Conservation (phyloP, 2,797 vertebrate species). For the Picus viridis region DNA sequence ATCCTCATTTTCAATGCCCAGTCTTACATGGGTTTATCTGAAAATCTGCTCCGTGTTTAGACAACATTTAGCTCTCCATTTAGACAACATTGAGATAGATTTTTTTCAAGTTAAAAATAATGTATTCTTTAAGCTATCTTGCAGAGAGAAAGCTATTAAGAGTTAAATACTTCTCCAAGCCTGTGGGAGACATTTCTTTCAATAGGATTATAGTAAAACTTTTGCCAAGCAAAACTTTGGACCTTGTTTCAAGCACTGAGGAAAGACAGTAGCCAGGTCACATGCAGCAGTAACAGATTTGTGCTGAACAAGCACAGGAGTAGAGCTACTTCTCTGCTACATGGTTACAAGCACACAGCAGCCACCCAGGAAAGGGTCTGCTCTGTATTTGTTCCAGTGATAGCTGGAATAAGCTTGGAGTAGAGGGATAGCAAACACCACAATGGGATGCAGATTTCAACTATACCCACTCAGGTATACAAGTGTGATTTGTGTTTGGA, state of each 20-base stretch:
- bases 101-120: background rate
- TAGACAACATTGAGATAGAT: background rate
- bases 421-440: background rate
- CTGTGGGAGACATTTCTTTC: background rate
- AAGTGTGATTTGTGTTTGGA: background rate
- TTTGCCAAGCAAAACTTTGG: background rate
- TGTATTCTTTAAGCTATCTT: background rate
- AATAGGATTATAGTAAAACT: background rate
- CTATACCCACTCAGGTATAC: background rate
- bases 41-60: background rate
- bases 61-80: background rate
- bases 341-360: fast-evolving
- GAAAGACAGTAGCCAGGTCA: background rate
- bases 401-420: background rate
- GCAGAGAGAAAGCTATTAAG: background rate
- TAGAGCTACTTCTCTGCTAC: background rate
- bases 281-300: background rate
- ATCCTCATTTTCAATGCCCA: background rate
- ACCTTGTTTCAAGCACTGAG: background rate
- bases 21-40: background rate
- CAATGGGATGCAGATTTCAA: background rate
- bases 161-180: background rate
- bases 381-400: background rate
- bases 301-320: background rate
- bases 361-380: background rate